Evolutionary conservation across 2,113 vertebrate species (phyloP).

Genomic region (Machaerirhynchus nigripectus): DNA sequence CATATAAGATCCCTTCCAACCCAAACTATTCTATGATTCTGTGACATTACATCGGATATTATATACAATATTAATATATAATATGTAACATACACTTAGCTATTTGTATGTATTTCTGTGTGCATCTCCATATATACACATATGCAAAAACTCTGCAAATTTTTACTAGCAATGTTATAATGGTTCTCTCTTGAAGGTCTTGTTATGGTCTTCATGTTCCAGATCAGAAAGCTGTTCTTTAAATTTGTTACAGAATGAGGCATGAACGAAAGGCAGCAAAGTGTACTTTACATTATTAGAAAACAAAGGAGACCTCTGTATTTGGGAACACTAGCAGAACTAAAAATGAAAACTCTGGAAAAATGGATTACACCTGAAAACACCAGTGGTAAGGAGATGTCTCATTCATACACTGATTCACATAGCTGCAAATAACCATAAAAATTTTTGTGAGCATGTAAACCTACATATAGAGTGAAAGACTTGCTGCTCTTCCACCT

Average conservation of each 20-base stretch:
- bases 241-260: not conserved
- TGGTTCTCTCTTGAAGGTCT: not conserved
- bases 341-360: not conserved
- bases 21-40: not conserved
- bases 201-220: not conserved
- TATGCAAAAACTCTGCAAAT: not conserved
- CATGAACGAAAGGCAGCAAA: not conserved
- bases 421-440: not conserved
- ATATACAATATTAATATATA: not conserved
- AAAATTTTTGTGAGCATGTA: not conserved
- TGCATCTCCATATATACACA: accelerated
- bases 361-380: not conserved
- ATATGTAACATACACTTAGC: not conserved
- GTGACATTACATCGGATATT: no score
- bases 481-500: not conserved
- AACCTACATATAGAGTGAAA: not conserved
- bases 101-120: not conserved
- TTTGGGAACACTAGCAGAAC: not conserved
- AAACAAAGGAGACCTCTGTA: not conserved
- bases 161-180: not conserved
- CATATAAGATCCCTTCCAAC: not conserved
- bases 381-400: not conserved
- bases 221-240: not conserved
- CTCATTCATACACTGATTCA: not conserved
- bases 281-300: not conserved